Evolutionary conservation across 2,888 invertebrate species (phyloP).

Genomic region (Lochmaea capreae): DNA sequence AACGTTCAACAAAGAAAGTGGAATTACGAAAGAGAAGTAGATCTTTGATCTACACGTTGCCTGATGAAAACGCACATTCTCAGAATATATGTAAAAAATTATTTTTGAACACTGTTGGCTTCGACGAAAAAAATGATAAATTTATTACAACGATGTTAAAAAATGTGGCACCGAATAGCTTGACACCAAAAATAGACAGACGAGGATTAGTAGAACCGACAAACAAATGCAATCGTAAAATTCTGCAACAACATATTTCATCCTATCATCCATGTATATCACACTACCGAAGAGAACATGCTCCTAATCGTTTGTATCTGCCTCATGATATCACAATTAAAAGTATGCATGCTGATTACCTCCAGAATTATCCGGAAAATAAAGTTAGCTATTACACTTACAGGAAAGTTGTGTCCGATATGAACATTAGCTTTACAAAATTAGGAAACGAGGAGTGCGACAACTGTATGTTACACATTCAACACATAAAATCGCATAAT

Average conservation of each 20-base stretch:
- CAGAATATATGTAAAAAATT: background rate
- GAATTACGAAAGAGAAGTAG: conserved; percentile 13
- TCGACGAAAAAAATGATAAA: conserved; percentile 18
- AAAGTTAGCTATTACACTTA: conserved; percentile 19
- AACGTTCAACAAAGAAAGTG: conserved; percentile 14
- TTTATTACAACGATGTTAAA: conserved; percentile 13
- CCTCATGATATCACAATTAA: background rate
- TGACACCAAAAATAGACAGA: conserved; percentile 2
- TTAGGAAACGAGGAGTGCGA: conserved; percentile 26
- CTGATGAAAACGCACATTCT: too few relatives aligned
- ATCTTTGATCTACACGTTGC: conserved; percentile 20
- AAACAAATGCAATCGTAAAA: conserved; percentile 10
- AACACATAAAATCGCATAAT: conserved; percentile 3
- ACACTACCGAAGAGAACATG: conserved; percentile 3
- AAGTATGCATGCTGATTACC: conserved; percentile 9
- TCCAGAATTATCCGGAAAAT: conserved; percentile 6
- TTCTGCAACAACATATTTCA: conserved; percentile 7
- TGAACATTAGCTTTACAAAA: conserved; percentile 18
- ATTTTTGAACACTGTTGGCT: conserved; percentile 16
- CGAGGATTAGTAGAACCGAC: conserved; percentile 11
- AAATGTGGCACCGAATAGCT: conserved; percentile 4
- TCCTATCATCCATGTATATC: conserved; percentile 10
- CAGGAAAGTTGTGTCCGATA: conserved; percentile 13
- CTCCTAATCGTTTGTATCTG: too few relatives aligned
- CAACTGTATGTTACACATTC: conserved; percentile 12